A percentile compares a stretch with the other conserved stretches of the same genome.
phyloP scores from a whole-genome alignment of 2,888 invertebrate genomes.

The Eucera pruinosa region DNA sequence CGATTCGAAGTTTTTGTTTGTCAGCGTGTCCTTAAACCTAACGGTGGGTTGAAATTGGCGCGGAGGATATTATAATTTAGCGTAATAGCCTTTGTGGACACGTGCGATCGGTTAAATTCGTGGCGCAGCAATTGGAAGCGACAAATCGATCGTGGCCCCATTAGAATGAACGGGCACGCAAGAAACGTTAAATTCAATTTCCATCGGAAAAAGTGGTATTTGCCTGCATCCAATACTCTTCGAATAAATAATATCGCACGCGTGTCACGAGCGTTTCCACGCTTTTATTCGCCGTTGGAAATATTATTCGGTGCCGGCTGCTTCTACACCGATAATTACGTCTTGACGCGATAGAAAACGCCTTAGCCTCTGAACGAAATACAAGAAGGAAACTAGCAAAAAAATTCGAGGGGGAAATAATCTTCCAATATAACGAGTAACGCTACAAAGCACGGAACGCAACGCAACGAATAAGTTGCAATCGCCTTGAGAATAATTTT shows the following conservation, averaged over 20 bases:
- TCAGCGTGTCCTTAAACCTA: background rate
- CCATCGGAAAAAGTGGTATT: constrained; percentile 40
- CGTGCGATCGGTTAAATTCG: constrained; percentile 11
- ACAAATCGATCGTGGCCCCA: constrained; percentile 45
- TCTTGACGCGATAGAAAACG: constrained; percentile 11
- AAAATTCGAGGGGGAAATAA: background rate
- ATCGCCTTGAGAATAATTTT: background rate
- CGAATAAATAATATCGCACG: constrained; percentile 58
- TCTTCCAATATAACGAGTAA: background rate
- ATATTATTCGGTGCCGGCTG: constrained; percentile 49
- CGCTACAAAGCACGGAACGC: too few relatives aligned
- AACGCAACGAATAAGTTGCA: background rate
- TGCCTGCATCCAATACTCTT: constrained; percentile 42
- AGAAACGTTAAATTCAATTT: constrained; percentile 57
- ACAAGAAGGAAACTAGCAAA: too few relatives aligned
- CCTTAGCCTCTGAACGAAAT: background rate
- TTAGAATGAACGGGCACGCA: constrained; percentile 40
- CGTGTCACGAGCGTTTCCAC: constrained; percentile 47
- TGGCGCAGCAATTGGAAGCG: constrained; percentile 26
- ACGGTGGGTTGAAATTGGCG: background rate
- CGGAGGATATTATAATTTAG: constrained; percentile 5
- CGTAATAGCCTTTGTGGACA: constrained; percentile 11
- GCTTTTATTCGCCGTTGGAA: constrained; percentile 44
- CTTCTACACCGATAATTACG: constrained; percentile 54
- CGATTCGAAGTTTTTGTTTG: background rate